Evolutionary conservation across 1,140 invertebrate genomes (phyloP), one percentile per base, ranked within the genome.

Genomic region (Atta texana): DNA sequence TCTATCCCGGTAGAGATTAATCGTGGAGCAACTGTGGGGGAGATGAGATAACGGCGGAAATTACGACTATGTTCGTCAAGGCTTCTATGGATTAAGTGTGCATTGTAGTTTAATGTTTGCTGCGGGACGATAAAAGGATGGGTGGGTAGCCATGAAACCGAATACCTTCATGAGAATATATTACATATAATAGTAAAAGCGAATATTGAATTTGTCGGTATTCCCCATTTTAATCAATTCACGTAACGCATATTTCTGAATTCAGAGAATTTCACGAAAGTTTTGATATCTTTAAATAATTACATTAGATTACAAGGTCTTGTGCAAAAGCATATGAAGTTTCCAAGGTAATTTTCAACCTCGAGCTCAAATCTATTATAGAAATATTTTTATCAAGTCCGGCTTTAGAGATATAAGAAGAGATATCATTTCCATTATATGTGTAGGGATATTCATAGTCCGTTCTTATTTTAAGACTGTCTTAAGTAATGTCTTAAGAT

Each of bases 61-160:
- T 84, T 84, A 75, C 69, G 28, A 31, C 69, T 61, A 74, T 21
- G 68, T 63, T 84, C 78, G 78, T 71, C 80, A 74, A 75, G 55
- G 69, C 69, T 81, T 31, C 55, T 51, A 34, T n/a, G 80, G 80
- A 84, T 84, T 84, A 84, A 75, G 80, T 74, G 76, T 64, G 34
- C 80, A 84, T 75, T 74, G 80, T 63, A 74, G 55, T 74, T 84
- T 84, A 84, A 84, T 74, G 80, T 84, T 84, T 84, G 72, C 80
- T 24, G 44, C 24, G 69, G 44, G 44, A 75, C 39, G 80, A 84
- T 84, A 84, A 74, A 84, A 82, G 68, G 78, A 44, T 28, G 55
- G 24, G 8, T 24, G 53, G 80, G 44, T 72, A 44, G 34, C 53
- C 80, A 18, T 74, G 53, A 82, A 72, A 72, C 10, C 31, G 34